Evolutionary conservation across 2,113 vertebrate species (phyloP), one percentile per base, ranked within the genome.

Genomic region (Drymodes brunneopygia): DNA sequence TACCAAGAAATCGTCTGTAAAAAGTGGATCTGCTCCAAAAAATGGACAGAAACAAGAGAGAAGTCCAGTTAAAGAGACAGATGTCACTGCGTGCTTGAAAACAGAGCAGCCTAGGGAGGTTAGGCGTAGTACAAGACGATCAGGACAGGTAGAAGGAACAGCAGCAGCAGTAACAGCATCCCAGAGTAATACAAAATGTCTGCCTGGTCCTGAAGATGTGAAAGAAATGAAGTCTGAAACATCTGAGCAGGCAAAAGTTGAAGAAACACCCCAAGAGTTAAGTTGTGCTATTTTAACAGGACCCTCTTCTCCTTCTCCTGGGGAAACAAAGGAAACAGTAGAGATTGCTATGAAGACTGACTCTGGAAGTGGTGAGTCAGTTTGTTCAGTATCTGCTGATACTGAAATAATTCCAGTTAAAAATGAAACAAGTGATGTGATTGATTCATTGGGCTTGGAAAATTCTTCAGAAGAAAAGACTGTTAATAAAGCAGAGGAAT

Each of bases 11-110:
- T 64, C 95, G 14, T 75, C 97, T 93, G 97, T 96, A 78, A 98
- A 98, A 96, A 96, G 97, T 66, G 95, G 91, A 35, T 88, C 97
- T 88, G 48, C 94, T 62, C 97, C 94, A 73, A 99, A 98, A 96
- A 94, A 93, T 28, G 96, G 88, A 14, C 96, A 97, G 81, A 98
- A 98, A 83, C 92, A 96, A 77, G 97, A 96, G 93, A 98, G 54
- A 60, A 96, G 98, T 58, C 97, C 87, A 88, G 75, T 93, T 97
- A 98, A 98, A 98, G 98, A 98, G 95, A 87, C 98, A 96, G 87
- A 97, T 96, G 79, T 77, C 84, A 58, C 67, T 89, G 27, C 87
- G 6, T 50, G 82, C 16, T 53, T 78, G 9, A 97, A 97, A 93
- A 31, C 4, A 1, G 98, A 98, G 20, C 95, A 95, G 19, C 90